These are phyloP conservation scores for Seriola aureovittata DNA, from an alignment of 2,113 vertebrate species.

Conservation along the genomic window DNA sequence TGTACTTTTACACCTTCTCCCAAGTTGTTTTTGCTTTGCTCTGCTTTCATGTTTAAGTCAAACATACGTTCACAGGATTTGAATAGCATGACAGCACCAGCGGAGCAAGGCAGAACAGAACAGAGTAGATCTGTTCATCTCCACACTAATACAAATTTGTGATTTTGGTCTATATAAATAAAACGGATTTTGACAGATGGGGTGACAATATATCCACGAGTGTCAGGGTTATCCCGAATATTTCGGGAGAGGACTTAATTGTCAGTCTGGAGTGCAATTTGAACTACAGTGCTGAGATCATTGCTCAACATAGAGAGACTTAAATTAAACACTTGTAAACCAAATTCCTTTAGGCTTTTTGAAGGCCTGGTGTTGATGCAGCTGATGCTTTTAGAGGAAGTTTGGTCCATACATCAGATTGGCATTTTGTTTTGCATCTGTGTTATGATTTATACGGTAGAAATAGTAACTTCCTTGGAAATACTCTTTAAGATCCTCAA, in stretches of 20 bases:
- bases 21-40: neutral
- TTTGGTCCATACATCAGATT: neutral
- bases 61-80: neutral
- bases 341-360: neutral
- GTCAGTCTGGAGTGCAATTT: neutral
- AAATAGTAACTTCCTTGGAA: slow-evolving; percentile 29
- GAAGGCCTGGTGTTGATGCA: neutral
- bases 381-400: neutral
- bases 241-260: neutral
- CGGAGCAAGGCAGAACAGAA: neutral
- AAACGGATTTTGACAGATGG: neutral
- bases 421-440: neutral
- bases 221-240: neutral
- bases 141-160: neutral
- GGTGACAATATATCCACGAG: neutral
- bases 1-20: neutral
- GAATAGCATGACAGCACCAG: neutral
- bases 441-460: neutral
- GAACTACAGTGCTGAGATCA: neutral
- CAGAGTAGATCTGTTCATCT: neutral
- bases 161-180: neutral
- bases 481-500: slow-evolving; percentile 16
- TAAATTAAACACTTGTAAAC: neutral
- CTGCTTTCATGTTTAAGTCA: neutral
- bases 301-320: neutral